These are phyloP conservation scores for Yponomeuta cagnagella DNA, from an alignment of 2,888 invertebrate genomes.

Conservation along the genomic window DNA sequence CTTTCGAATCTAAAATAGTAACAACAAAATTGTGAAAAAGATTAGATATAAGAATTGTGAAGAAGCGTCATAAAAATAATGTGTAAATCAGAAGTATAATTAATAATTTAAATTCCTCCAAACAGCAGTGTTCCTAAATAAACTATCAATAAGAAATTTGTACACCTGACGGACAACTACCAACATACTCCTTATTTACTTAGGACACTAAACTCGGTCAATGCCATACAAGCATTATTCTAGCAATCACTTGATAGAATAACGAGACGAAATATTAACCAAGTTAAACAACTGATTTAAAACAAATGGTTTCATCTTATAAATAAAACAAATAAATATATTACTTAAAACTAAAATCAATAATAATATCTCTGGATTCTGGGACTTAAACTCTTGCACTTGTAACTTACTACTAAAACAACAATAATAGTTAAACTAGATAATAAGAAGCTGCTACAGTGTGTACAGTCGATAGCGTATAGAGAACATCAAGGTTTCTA, in stretches of 20 bases:
- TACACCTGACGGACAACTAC: conserved; percentile 2
- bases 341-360: conserved; percentile 43
- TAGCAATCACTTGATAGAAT: background rate
- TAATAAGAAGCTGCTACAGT: conserved; percentile 27
- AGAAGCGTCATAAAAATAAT: background rate
- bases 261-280: background rate
- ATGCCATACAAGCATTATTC: background rate
- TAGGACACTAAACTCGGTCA: background rate
- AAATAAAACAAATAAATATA: conserved; percentile 55
- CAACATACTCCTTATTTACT: background rate
- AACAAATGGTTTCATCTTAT: conserved; percentile 2
- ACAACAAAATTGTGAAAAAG: background rate
- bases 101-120: no score
- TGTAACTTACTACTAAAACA: conserved; percentile 60
- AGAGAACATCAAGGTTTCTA: no score
- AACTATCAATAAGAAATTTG: background rate
- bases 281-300: conserved; percentile 1
- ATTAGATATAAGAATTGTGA: background rate
- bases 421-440: conserved; percentile 46
- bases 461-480: no score
- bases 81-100: no score
- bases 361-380: conserved; percentile 70
- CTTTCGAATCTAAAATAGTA: background rate
- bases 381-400: conserved; percentile 58
- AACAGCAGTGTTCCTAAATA: background rate